These are phyloP conservation scores for Trypoxylon attenuatum DNA, from an alignment of 2,888 invertebrate species.

Conservation along the genomic window DNA sequence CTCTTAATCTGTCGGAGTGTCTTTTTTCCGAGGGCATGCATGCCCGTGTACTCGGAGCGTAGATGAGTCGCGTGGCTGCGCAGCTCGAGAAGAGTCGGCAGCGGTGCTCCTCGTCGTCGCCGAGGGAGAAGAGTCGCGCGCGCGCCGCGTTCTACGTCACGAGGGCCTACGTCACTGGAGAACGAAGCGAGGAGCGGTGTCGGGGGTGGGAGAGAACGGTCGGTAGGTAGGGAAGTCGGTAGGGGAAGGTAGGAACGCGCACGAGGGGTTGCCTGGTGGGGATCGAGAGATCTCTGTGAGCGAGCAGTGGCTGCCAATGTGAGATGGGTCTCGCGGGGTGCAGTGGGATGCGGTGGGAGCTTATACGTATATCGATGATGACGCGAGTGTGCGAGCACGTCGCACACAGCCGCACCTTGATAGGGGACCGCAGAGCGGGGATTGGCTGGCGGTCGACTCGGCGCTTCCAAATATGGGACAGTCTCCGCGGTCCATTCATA, in stretches of 20 bases:
- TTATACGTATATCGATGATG: constrained; percentile 32
- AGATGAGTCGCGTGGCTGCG: constrained; percentile 15
- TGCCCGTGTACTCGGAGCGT: too few species aligned
- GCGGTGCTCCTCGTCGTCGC: too few species aligned
- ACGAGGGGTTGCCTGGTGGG: constrained; percentile 73
- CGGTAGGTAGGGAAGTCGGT: constrained; percentile 19
- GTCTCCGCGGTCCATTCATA: constrained; percentile 86
- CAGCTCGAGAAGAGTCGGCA: constrained; percentile 13
- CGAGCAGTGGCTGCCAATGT: constrained; percentile 29
- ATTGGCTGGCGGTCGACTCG: constrained; percentile 77
- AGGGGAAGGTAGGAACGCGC: constrained; percentile 45
- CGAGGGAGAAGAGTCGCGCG: constrained; percentile 51
- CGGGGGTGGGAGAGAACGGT: constrained; percentile 57
- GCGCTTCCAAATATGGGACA: constrained; percentile 91
- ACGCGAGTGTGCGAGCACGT: constrained; percentile 5
- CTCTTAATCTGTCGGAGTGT: too few species aligned
- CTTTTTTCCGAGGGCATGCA: too few species aligned
- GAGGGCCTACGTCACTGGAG: constrained; percentile 64
- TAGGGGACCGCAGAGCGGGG: constrained; percentile 66
- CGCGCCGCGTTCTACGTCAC: constrained; percentile 60
- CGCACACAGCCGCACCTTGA: constrained; percentile 41
- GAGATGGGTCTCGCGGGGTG: constrained; percentile 63
- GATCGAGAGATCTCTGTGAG: constrained; percentile 74
- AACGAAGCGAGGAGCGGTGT: constrained; percentile 62
- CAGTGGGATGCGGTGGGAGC: constrained; percentile 29